Evolutionary conservation across 1,140 invertebrate species (phyloP).

Genomic region (Monomorium pharaonis): DNA sequence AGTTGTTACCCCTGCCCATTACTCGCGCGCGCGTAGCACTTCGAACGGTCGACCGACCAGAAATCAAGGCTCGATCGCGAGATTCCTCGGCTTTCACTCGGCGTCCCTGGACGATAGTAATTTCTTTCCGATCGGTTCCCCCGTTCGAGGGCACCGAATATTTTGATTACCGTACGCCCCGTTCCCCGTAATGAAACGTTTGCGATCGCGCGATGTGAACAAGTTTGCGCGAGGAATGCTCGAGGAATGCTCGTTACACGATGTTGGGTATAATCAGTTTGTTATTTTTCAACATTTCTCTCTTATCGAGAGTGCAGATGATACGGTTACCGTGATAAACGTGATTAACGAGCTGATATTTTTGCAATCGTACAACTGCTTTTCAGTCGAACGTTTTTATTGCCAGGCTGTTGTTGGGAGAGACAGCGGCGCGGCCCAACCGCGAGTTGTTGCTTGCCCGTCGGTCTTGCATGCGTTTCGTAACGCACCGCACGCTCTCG

Average conservation of each 20-base stretch:
- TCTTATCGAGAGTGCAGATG: not conserved
- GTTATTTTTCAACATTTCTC: not conserved
- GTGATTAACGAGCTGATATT: not conserved
- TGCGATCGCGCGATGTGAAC: constrained; percentile 38
- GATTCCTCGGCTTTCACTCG: constrained; percentile 44
- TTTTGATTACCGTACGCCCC: constrained; percentile 47
- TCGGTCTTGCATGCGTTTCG: not conserved
- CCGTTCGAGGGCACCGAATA: constrained; percentile 41
- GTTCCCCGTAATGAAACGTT: constrained; percentile 37
- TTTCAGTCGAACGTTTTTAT: not conserved
- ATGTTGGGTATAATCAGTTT: not conserved
- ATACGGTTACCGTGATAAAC: too few relatives aligned
- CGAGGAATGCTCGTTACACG: not conserved
- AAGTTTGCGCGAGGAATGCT: not conserved
- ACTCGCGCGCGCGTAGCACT: constrained; percentile 54
- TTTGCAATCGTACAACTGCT: not conserved
- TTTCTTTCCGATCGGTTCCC: constrained; percentile 26
- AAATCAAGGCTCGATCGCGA: constrained; percentile 56
- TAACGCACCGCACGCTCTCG: too few relatives aligned
- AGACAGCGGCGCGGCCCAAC: not conserved
- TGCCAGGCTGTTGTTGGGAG: not conserved
- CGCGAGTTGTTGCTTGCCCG: not conserved
- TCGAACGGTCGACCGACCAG: constrained; percentile 55
- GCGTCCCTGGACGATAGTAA: constrained; percentile 23
- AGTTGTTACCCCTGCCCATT: constrained; percentile 70